Evolutionary conservation across 2,113 vertebrate genomes (phyloP).

Genomic region (Boulengerochromis microlepis): DNA sequence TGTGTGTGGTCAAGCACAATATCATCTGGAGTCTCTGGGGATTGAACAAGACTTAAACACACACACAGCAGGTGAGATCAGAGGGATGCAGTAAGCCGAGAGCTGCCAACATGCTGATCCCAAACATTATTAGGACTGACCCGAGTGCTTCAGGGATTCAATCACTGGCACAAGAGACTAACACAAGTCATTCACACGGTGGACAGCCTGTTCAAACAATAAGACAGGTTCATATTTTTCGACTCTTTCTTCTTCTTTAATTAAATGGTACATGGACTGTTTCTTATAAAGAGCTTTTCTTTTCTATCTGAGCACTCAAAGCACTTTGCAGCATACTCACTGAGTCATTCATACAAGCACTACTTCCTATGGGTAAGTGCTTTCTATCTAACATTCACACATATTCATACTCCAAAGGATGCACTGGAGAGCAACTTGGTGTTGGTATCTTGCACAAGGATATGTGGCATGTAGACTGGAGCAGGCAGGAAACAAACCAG

Average conservation of each 20-base stretch:
- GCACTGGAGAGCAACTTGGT: background rate
- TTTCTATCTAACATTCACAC: background rate
- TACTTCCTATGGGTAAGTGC: background rate
- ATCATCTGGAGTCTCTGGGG: background rate
- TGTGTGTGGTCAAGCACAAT: background rate
- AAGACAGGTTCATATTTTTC: background rate
- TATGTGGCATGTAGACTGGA: background rate
- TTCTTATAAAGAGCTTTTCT: background rate
- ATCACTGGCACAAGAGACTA: background rate
- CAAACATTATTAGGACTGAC: conserved; percentile 12
- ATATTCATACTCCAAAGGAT: background rate
- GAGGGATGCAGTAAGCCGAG: conserved; percentile 18
- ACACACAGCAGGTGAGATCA: conserved; percentile 29
- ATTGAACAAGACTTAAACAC: background rate
- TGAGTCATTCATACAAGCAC: background rate
- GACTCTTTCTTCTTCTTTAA: background rate
- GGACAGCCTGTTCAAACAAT: background rate
- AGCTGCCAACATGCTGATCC: conserved; percentile 11
- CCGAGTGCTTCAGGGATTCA: background rate
- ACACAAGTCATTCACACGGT: background rate
- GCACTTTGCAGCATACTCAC: background rate
- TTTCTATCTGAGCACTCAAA: background rate
- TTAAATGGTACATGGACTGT: background rate
- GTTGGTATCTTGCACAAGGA: background rate
- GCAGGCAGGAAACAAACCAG: background rate